These are phyloP conservation scores for Tautogolabrus adspersus DNA, from an alignment of 2,113 vertebrate species.

Conservation along the genomic window DNA sequence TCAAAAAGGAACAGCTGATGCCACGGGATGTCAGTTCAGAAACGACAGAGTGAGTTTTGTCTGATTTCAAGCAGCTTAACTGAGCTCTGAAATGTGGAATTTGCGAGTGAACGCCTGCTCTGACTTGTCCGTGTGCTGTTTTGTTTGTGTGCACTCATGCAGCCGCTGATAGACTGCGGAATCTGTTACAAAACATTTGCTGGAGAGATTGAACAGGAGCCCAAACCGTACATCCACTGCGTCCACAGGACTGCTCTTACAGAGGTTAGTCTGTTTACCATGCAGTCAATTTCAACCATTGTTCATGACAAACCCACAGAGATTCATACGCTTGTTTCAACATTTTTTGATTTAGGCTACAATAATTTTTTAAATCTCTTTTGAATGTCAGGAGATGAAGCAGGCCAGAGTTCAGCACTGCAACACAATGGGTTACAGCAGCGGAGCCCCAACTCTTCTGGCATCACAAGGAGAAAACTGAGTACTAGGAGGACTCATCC, in stretches of 20 bases:
- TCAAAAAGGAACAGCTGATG: conserved; percentile 57
- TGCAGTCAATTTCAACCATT: neutral
- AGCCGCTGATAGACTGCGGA: conserved; percentile 83
- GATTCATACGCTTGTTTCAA: too few species aligned
- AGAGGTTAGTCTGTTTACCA: conserved; percentile 56
- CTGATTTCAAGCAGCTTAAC: neutral
- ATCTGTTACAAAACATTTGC: conserved; percentile 78
- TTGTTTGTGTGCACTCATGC: conserved; percentile 58
- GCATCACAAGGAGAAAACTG: conserved; percentile 11
- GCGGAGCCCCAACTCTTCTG: conserved; percentile 72
- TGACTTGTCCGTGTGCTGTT: conserved; percentile 38
- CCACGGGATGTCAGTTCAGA: conserved; percentile 71
- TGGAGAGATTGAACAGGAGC: conserved; percentile 70
- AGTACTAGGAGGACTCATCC: neutral
- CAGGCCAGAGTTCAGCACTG: conserved; percentile 62
- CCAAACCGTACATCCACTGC: conserved; percentile 81
- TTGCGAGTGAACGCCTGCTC: neutral
- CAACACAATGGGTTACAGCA: conserved; percentile 69
- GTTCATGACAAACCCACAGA: neutral
- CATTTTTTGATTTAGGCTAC: too few species aligned
- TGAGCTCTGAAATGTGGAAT: neutral
- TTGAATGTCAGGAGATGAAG: conserved; percentile 70
- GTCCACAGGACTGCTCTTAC: conserved; percentile 75
- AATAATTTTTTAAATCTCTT: neutral
- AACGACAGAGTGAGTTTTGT: conserved; percentile 76